Evolutionary conservation across 2,888 invertebrate genomes (phyloP), one percentile per base, ranked within the genome.

Genomic region (Ochropacha duplaris): DNA sequence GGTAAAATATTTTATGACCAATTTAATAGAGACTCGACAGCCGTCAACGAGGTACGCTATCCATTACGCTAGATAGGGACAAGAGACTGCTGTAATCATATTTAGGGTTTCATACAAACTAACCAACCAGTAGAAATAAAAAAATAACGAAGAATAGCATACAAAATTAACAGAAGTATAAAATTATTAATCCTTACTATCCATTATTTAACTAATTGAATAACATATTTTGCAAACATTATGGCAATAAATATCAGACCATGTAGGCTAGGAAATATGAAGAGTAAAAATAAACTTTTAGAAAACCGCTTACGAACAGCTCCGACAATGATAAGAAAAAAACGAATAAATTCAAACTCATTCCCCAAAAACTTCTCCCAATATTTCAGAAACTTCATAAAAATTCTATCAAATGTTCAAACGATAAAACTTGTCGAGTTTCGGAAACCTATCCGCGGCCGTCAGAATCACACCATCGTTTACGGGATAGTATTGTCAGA

Each of bases 381-480:
- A 44, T 44, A 44, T 44, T 44, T 44, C 44, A 44, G 54, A 66
- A 76, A 79, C 69, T 79, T 81, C 69, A 76, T 79, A 81, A 82
- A 83, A 82, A 79, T 79, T 79, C 76, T 77, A 78, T 81, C 68
- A 73, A 74, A 76, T 76, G 65, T 72, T 71, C 66, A 34, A 52
- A 34, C 52, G 52, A 34, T 52, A 52, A 52, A 52, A 52, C 31
- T 52, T 28, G 52, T 54, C 24, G 56, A 61, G 55, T 60, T 67
- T 61, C 36, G 50, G 60, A 62, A 65, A 58, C 57, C 66, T 61
- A 65, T 67, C 69, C 54, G 58, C 54, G 52, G 54, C 59, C 49
- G 58, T 59, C 52, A 52, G 22, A 19, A 66, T 69, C 62, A 58
- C 65, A 62, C 62, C 44, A 49, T 44, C 22, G 54, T 57, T 57